Percentiles rank a stretch among this genome's conserved stretches.
These are phyloP conservation scores for Mylabris sibirica DNA, from an alignment of 2,888 invertebrate genomes.

Conservation along the genomic window DNA sequence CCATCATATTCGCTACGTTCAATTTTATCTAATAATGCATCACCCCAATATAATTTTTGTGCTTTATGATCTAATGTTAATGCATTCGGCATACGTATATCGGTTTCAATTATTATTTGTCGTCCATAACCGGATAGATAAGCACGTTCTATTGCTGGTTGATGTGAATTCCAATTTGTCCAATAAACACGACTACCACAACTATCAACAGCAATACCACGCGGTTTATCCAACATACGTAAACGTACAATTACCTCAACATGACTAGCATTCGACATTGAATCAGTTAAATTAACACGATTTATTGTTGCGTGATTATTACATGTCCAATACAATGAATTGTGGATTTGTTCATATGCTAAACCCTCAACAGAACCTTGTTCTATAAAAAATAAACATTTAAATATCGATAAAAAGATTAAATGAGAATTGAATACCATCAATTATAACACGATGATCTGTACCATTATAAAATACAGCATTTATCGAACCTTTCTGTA, in stretches of 20 bases:
- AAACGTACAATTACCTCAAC: constrained; percentile 71
- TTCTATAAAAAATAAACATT: constrained; percentile 60
- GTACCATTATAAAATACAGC: constrained; percentile 82
- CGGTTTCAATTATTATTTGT: constrained; percentile 76
- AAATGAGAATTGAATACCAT: constrained; percentile 60
- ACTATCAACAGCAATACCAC: constrained; percentile 85
- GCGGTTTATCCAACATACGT: constrained; percentile 76
- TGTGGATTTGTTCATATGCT: constrained; percentile 74
- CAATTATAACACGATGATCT: constrained; percentile 73
- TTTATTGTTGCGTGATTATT: constrained; percentile 79
- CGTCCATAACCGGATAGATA: constrained; percentile 64
- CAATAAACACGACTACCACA: constrained; percentile 82
- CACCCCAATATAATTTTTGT: constrained; percentile 84
- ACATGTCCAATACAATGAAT: constrained; percentile 86
- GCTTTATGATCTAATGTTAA: constrained; percentile 79
- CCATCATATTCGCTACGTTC: constrained; percentile 85
- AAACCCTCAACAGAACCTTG: constrained; percentile 89
- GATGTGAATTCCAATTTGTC: constrained; percentile 89
- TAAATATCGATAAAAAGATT: too few species aligned
- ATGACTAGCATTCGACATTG: constrained; percentile 58
- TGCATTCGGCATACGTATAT: constrained; percentile 88
- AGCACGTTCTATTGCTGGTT: constrained; percentile 83
- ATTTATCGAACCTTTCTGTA: constrained; percentile 85
- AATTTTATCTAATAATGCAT: constrained; percentile 84
- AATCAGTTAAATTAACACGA: constrained; percentile 63